Percentiles rank a stretch among this genome's conserved stretches.
Evolutionary conservation across 2,797 vertebrate genomes (phyloP).

Genomic region (Pelochelys cantorii): DNA sequence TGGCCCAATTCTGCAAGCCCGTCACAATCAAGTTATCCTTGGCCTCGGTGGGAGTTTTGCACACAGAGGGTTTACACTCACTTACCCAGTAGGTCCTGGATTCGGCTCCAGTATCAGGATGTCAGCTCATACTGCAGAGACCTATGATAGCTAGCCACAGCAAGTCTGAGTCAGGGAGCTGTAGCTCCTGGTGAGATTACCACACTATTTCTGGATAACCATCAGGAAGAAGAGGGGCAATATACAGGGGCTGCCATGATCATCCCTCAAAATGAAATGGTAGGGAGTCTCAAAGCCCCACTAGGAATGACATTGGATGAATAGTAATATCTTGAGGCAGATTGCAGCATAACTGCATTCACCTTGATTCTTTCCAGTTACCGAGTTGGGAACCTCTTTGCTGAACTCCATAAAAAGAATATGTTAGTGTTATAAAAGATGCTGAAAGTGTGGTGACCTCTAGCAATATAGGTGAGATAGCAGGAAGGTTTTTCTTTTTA

Average conservation of each 20-base stretch:
- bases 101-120: background rate
- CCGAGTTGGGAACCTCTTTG: background rate
- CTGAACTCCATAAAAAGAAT: fast-evolving
- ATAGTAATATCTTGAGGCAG: background rate
- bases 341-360: fast-evolving
- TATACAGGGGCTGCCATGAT: background rate
- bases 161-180: background rate
- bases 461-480: background rate
- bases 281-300: background rate
- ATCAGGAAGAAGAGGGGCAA: background rate
- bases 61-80: background rate
- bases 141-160: background rate
- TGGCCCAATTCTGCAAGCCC: background rate
- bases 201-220: fast-evolving
- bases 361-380: background rate
- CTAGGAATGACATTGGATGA: background rate
- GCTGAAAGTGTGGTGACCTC: background rate
- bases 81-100: background rate
- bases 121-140: background rate
- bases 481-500: slow-evolving; percentile 28
- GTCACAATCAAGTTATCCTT: background rate
- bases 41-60: background rate
- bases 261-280: background rate
- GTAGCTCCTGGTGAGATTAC: background rate
- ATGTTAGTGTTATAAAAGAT: background rate